Conservation (phyloP, 1,140 invertebrate species). For the Arctopsyche grandis region DNA sequence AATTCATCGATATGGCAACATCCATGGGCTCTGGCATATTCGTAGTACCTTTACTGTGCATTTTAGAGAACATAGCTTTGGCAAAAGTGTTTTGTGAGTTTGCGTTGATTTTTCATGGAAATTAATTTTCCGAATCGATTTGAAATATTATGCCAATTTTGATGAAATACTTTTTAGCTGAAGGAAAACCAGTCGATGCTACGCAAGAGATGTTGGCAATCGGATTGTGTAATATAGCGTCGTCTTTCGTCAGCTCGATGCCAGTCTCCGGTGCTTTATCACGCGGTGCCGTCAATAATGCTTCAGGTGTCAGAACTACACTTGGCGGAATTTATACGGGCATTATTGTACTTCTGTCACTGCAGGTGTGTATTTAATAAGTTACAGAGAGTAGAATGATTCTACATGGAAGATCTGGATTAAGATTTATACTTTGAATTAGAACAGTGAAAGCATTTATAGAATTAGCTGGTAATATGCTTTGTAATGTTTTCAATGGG, state of each 20-base stretch:
- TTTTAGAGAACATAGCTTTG: conserved; percentile 84
- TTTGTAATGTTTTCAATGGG: too few relatives aligned
- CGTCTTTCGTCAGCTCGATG: conserved; percentile 86
- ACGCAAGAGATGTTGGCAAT: conserved; percentile 85
- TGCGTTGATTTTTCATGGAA: conserved; percentile 38
- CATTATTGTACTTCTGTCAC: conserved; percentile 76
- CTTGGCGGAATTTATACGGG: conserved; percentile 86
- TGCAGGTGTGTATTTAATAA: conserved; percentile 63
- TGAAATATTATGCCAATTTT: not conserved
- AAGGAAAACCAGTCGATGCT: conserved; percentile 78
- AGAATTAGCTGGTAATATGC: too few relatives aligned
- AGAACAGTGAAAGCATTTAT: too few relatives aligned
- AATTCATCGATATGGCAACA: conserved; percentile 74
- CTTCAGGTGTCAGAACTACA: conserved; percentile 84
- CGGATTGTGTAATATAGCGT: conserved; percentile 83
- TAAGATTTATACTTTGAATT: too few relatives aligned
- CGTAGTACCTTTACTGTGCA: conserved; percentile 80
- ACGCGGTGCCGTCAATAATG: conserved; percentile 87
- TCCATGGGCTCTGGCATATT: conserved; percentile 78
- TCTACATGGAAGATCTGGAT: too few relatives aligned
- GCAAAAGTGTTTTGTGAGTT: conserved; percentile 83
- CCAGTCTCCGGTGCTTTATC: conserved; percentile 87
- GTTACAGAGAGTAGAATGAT: too few relatives aligned
- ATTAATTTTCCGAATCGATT: not conserved
- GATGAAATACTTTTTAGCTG: conserved; percentile 60